Evolutionary conservation across 2,888 invertebrate genomes (phyloP), one percentile per base, ranked within the genome.

Genomic region (Crioceris asparagi): DNA sequence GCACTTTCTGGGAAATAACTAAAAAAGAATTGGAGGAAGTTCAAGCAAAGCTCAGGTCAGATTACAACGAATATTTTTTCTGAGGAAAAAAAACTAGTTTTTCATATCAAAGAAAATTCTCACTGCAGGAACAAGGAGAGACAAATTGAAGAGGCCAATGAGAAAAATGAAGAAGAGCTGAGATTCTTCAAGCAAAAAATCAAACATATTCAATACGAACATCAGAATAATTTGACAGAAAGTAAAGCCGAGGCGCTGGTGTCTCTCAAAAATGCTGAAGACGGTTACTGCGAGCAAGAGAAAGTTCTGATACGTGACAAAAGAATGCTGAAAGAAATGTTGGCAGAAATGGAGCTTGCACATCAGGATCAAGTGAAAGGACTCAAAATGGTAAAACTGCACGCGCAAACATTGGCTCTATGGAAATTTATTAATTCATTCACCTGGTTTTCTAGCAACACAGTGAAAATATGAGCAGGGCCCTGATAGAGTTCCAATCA

Each of bases 1-100:
- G 90, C 49, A 88, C 88, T 3, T 93, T 92, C 61, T 96, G 94
- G 94, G 93, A 94, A 65, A 91, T 94, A 36, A 86, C 92, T 0
- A 76, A 87, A 48, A 79, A 84, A 51, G 88, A 94, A 59, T 66
- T 93, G 27, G 88, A 92, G 55, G 87, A 91, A 67, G 77, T 77
- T 8, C 78, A 79, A 57, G 82, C 86, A 4, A 71, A 74, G 52
- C 58, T 81, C 10, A 68, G 80, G 68, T 71, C n/a, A n/a, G n/a
- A n/a, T n/a, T 14, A 23, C n/a, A 78, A 81, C n/a, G n/a, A n/a
- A n/a, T n/a, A n/a, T n/a, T n/a, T n/a, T n/a, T n/a, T n/a, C n/a
- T n/a, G n/a, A n/a, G n/a, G n/a, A n/a, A n/a, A n/a, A n/a, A n/a
- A n/a, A n/a, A n/a, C n/a, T n/a, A n/a, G n/a, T n/a, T n/a, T n/a